Conservation (phyloP, 2,888 invertebrate species). For the Sinopyrophorus schimmeli region DNA sequence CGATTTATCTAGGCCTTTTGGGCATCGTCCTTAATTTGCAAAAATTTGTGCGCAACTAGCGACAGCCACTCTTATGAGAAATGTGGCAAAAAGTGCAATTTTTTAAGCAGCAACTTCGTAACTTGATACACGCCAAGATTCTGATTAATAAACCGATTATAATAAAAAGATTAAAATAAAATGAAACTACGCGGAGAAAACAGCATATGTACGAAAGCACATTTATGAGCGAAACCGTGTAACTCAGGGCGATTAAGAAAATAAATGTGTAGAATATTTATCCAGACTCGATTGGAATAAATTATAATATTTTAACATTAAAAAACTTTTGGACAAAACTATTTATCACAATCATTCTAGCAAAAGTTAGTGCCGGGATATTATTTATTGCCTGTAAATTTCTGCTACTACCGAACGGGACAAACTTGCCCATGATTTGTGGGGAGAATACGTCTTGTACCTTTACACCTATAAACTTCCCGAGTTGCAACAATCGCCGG, state of each 20-base stretch:
- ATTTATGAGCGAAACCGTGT: conserved; percentile 8
- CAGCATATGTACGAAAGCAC: conserved; percentile 9
- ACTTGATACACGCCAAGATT: too few relatives aligned
- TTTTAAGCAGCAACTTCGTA: too few relatives aligned
- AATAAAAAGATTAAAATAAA: conserved; percentile 4
- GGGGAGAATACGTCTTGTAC: conserved; percentile 8
- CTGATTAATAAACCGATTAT: too few relatives aligned
- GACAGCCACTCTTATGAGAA: too few relatives aligned
- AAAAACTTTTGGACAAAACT: conserved; percentile 14
- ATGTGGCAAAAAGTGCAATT: too few relatives aligned
- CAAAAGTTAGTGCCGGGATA: conserved; percentile 21
- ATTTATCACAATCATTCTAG: conserved; percentile 26
- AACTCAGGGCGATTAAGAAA: conserved; percentile 12
- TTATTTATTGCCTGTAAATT: conserved; percentile 25
- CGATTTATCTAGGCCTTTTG: too few relatives aligned
- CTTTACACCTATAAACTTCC: too few relatives aligned
- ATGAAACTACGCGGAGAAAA: conserved; percentile 8
- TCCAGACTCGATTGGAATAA: conserved; percentile 12
- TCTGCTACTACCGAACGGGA: conserved; percentile 20
- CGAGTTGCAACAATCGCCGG: too few relatives aligned
- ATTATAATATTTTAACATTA: conserved; percentile 16
- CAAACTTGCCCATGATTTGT: conserved; percentile 16
- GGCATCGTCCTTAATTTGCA: too few relatives aligned
- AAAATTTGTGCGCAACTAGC: too few relatives aligned
- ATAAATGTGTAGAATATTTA: conserved; percentile 16